Base-by-base conservation (phyloP, 1,140 invertebrate genomes). In the Bombus terrestris region DNA sequence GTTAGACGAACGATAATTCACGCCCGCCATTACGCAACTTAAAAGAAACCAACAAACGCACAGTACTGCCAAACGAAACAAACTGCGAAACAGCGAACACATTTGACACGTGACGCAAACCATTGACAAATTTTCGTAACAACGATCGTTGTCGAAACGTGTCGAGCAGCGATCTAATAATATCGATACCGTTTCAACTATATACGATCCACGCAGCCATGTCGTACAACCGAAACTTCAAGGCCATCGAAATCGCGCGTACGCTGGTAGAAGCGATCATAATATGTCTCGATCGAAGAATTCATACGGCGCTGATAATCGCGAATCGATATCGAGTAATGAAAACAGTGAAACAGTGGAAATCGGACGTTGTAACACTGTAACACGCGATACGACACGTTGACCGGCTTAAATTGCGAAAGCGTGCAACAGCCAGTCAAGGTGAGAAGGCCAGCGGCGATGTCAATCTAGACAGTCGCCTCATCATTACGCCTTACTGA, bases 371-470 rank as follows among this genome's bases (percentile, higher is more conserved):
- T 22, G 47, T 53, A 18, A 53, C 6, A 80, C 18, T 28, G 57
- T 28, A 25, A 77, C 74, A 79, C 47, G 18, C 47, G 85, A 83
- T 73, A 41, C 66, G 66, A 59, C 25, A 88, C 82, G 47, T 85
- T 18, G 72, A n/a, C 64, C 39, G 68, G 73, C 62, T 73, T 35
- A 18, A 79, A 75, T 84, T 81, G 77, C 69, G 79, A 88, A 66
- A 39, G 28, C 13, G 47, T 57, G 82, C 4, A 2, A 72, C 80
- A 39, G 18, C 35, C 62, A 37, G 69, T 76, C 80, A 78, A 86
- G 79, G 57, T 69, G 62, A 90, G 79, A 77, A 90, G 82, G 82
- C 79, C 82, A 53, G 28, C 74, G 28, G 3, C 78, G 79, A 89
- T 81, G 71, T 81, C 71, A 53, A 75, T 47, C 59, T 57, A 43